Conservation (phyloP, 2,888 invertebrate genomes). For the Microplitis manilae region DNA sequence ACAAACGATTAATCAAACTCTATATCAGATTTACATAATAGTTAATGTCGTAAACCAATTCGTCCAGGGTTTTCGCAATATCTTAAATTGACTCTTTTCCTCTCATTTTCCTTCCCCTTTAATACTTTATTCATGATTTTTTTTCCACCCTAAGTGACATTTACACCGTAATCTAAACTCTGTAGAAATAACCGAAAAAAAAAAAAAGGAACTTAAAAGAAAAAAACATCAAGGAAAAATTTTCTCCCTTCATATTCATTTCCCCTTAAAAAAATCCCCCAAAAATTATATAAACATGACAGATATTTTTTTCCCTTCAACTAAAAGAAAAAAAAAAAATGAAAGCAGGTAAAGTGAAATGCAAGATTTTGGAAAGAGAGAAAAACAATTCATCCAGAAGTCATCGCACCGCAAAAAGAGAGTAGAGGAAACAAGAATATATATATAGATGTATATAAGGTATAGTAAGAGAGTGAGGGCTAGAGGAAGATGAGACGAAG, state of each 20-base stretch:
- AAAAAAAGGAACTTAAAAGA: constrained; percentile 17
- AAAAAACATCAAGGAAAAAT: constrained; percentile 4
- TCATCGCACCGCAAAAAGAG: constrained; percentile 16
- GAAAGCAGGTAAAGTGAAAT: not conserved
- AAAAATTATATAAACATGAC: constrained; percentile 31
- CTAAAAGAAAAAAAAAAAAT: not conserved
- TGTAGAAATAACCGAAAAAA: not conserved
- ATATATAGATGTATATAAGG: not conserved
- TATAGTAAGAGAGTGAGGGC: not conserved
- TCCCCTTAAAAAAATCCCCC: not conserved
- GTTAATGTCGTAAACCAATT: constrained; percentile 35
- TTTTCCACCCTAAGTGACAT: constrained; percentile 38
- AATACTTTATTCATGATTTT: constrained; percentile 10
- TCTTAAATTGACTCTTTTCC: constrained; percentile 24
- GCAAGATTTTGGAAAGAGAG: constrained; percentile 14
- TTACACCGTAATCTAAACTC: constrained; percentile 36
- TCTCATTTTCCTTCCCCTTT: constrained; percentile 11
- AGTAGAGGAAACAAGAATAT: constrained; percentile 19
- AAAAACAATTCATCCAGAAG: constrained; percentile 30
- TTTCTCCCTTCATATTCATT: not conserved
- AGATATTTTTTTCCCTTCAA: constrained; percentile 17
- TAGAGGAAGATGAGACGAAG: constrained; percentile 32
- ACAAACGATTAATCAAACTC: constrained; percentile 38
- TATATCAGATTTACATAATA: constrained; percentile 39
- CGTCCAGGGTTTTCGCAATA: constrained; percentile 39